A percentile compares a stretch with the other conserved stretches of the same genome.
These are phyloP conservation scores for Ctenodactylus gundi DNA, from an alignment of 2,113 vertebrate genomes.

Conservation along the genomic window DNA sequence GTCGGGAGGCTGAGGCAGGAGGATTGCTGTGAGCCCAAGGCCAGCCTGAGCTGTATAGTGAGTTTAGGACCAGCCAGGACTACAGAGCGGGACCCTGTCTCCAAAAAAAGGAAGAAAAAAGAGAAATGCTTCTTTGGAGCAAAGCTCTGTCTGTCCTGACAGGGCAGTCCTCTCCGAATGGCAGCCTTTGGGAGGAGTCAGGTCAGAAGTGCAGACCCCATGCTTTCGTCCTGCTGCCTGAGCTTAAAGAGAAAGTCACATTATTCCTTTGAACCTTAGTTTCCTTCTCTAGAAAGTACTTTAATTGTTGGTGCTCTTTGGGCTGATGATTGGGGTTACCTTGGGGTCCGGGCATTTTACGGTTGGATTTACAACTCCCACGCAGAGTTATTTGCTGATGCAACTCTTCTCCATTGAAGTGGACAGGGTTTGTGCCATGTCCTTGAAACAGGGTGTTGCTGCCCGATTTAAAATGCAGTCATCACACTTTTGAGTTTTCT, in stretches of 20 bases:
- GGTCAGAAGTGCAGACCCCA: background rate
- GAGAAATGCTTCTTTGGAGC: too few relatives aligned
- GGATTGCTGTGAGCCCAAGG: too few relatives aligned
- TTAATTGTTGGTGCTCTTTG: background rate
- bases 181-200: background rate
- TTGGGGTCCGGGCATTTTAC: background rate
- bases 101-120: too few relatives aligned
- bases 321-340: background rate
- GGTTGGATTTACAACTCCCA: background rate
- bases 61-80: too few relatives aligned
- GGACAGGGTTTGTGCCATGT: background rate
- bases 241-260: background rate
- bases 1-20: too few relatives aligned
- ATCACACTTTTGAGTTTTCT: background rate
- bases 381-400: background rate
- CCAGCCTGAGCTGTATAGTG: too few relatives aligned
- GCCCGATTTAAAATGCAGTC: conserved; percentile 10
- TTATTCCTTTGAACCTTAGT: background rate
- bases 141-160: too few relatives aligned
- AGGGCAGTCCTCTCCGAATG: too few relatives aligned
- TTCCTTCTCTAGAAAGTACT: background rate
- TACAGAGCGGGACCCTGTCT: too few relatives aligned
- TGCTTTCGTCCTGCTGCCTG: background rate
- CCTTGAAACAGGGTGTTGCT: background rate
- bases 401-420: background rate